Conservation (phyloP, 1,140 invertebrate species). For the Anastrepha ludens region DNA sequence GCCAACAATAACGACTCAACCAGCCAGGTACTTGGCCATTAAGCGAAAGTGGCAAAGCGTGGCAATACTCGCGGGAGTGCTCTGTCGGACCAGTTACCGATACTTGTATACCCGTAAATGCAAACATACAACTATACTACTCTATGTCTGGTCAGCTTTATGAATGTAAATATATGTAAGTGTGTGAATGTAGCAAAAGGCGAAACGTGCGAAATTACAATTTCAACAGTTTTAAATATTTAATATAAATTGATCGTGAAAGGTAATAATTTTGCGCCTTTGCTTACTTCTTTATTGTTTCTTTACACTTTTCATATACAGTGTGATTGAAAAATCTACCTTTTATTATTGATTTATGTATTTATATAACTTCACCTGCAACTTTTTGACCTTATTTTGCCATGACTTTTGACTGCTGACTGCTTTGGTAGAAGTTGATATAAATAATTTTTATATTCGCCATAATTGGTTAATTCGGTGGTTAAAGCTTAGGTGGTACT, state of each 20-base stretch:
- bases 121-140: not conserved
- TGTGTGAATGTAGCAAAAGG: not conserved
- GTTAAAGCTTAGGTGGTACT: too few species aligned
- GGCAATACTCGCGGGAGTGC: conserved; percentile 30
- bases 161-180: not conserved
- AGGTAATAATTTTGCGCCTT: not conserved
- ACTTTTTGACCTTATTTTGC: too few species aligned
- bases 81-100: not conserved
- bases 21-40: conserved; percentile 28
- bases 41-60: conserved; percentile 47
- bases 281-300: not conserved
- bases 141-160: conserved; percentile 7
- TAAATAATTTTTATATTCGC: too few species aligned
- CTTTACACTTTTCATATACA: too few species aligned
- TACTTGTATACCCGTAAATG: not conserved
- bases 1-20: conserved; percentile 13
- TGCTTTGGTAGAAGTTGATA: too few species aligned
- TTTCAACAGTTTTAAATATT: conserved; percentile 37
- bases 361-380: too few species aligned
- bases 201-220: conserved; percentile 3
- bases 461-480: too few species aligned
- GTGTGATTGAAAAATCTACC: too few species aligned
- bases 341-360: too few species aligned
- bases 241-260: conserved; percentile 28
- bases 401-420: too few species aligned